Evolutionary conservation across 2,797 vertebrate genomes (phyloP), one percentile per base, ranked within the genome.

Genomic region (Pantherophis alleghaniensis): DNA sequence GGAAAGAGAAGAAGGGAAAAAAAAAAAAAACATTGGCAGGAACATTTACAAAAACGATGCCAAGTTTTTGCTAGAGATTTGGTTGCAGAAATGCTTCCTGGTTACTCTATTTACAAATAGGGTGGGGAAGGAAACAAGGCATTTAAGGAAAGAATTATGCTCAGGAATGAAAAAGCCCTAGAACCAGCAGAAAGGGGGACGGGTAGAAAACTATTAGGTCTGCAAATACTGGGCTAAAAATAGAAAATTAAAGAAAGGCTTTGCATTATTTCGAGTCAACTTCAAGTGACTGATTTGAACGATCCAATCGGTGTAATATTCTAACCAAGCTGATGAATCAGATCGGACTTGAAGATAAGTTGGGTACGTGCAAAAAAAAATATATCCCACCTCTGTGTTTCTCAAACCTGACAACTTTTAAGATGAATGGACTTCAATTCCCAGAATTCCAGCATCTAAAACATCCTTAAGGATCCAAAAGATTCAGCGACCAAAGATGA

Each of bases 121-220:
- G 79, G 26, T 28, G 37, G 26, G 47, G 20, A 53, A 18, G 28
- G 4, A 28, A 42, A 90, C 90, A 0, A 0, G 93, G 14, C 55
- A 92, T 55, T 69, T 74, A 5, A 32, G 28, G 0, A 0, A 0
- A 0, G 0, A 92, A 53, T 96, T 95, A 95, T 95, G 59, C 2
- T 2, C 79, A 95, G 94, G 93, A 96, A 96, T 91, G 92, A 11
- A 90, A 92, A 88, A 42, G 92, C 90, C 90, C 22, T 32, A 37
- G 26, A 53, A 1, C 26, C 11, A n/a, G 42, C n/a, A 9, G 20
- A 86, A 51, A 61, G 37, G 16, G 12, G 74, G 37, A 13, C 11
- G 3, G 55, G 95, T 11, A 42, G 1, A 7, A 57, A 87, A 95
- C 95, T 92, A 91, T 79, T 87, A 9, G 37, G 14, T 42, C 24